Conservation (phyloP, 2,888 invertebrate genomes). For the Cristatella mucedo region DNA sequence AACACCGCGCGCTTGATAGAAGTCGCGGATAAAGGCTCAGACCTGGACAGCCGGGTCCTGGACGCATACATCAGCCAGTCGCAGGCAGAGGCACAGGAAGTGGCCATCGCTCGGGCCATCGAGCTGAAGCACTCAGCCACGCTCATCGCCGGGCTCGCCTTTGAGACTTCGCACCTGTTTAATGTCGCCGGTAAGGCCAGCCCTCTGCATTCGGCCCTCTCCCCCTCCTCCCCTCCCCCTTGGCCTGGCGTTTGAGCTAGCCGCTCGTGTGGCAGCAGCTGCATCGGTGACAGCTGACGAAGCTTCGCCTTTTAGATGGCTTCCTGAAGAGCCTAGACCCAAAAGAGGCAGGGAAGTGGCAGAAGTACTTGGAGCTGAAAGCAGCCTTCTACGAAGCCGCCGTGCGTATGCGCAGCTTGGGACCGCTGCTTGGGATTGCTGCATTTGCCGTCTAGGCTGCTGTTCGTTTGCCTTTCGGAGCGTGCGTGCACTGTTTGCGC, state of each 20-base stretch:
- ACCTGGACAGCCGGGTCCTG: conserved; percentile 46
- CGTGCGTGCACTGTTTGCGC: too few species aligned
- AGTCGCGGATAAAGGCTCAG: conserved; percentile 41
- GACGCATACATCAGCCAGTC: conserved; percentile 48
- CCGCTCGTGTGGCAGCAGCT: too few species aligned
- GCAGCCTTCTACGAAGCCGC: conserved; percentile 47
- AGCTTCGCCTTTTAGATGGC: conserved; percentile 41
- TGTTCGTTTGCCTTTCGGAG: too few species aligned
- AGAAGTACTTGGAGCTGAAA: conserved; percentile 47
- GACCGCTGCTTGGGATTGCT: too few species aligned
- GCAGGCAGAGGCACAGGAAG: conserved; percentile 52
- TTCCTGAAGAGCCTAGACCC: conserved; percentile 42
- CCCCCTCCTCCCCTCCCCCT: too few species aligned
- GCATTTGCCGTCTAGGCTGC: too few species aligned
- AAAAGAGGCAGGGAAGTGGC: conserved; percentile 45
- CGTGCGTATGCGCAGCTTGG: too few species aligned
- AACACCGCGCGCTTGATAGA: conserved; percentile 36
- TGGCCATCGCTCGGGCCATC: conserved; percentile 50
- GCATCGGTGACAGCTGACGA: too few species aligned
- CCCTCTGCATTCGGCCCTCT: too few species aligned
- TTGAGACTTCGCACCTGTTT: conserved; percentile 48
- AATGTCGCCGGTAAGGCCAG: conserved; percentile 42
- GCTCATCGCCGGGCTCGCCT: conserved; percentile 47
- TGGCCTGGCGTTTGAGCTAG: too few species aligned
- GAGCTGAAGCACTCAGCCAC: conserved; percentile 48